Percentiles rank a stretch among this genome's conserved stretches.
Evolutionary conservation across 2,888 invertebrate genomes (phyloP).

Genomic region (Boloria selene): DNA sequence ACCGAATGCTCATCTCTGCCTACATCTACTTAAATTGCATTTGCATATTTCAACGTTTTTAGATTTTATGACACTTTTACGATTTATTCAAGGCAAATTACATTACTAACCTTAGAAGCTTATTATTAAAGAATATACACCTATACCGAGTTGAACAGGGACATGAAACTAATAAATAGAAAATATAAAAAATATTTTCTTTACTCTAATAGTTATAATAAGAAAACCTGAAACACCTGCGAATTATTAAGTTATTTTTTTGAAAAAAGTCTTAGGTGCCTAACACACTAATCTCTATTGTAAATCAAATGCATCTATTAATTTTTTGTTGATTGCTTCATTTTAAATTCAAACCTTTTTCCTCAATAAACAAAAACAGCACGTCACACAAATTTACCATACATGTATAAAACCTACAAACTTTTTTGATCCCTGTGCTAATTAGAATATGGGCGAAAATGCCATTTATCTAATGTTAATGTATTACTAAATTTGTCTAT

Average conservation of each 20-base stretch:
- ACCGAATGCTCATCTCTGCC: not conserved
- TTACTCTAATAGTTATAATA: too few relatives aligned
- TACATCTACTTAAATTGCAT: not conserved
- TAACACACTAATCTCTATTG: constrained; percentile 14
- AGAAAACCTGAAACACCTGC: too few relatives aligned
- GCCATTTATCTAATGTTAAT: constrained; percentile 10
- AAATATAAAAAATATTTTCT: too few relatives aligned
- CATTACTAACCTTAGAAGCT: not conserved
- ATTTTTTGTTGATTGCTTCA: constrained; percentile 20
- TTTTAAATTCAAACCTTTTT: constrained; percentile 20
- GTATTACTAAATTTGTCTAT: constrained; percentile 5
- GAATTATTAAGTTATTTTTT: not conserved
- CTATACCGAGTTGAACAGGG: not conserved
- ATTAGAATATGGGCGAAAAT: constrained; percentile 21
- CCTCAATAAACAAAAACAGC: constrained; percentile 17
- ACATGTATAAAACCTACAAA: not conserved
- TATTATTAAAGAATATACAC: not conserved
- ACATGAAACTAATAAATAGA: too few relatives aligned
- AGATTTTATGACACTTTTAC: not conserved
- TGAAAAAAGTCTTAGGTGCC: not conserved
- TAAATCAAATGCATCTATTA: constrained; percentile 17
- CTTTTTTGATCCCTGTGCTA: not conserved
- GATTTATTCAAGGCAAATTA: constrained; percentile 6
- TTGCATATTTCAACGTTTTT: constrained; percentile 10
- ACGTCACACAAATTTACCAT: not conserved